Evolutionary conservation across 1,140 invertebrate species (phyloP), one percentile per base, ranked within the genome.

Genomic region (Anthonomus grandis): DNA sequence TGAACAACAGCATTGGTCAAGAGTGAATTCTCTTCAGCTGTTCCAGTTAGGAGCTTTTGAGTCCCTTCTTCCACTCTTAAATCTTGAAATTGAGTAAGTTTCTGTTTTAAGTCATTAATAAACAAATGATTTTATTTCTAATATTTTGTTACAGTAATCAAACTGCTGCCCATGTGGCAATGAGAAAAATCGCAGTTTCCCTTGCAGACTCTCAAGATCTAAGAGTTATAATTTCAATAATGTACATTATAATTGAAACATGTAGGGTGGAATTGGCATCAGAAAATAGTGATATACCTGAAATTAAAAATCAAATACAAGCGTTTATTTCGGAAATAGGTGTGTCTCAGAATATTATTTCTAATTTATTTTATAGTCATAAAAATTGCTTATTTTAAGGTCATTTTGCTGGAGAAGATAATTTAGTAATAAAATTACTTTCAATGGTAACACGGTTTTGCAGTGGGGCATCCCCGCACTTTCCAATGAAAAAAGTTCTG

Each of bases 401-500:
- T 6, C 4, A 38, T 5, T n/a, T n/a, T 45, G 45, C 79, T 71
- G 82, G 83, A 37, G 92, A 95, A 67, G 93, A 96, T 71, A 74
- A 95, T 44, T 74, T 97, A 10, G 85, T 89, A 10, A 85, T 97
- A 2, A 93, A 94, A 68, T 77, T 98, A 51, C 81, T 98, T 39
- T 85, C 87, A 59, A 95, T 98, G 94, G 90, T 97, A 5, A 95
- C 92, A 15, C 83, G 86, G 62, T 95, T 97, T 71, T 98, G 95
- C 76, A 93, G 91, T 68, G 94, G 94, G 0, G 86, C 87, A 34
- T 90, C 92, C 9, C 91, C 94, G 38, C 93, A 97, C 78, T 97
- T 96, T 78, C 95, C 95, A 12, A 97, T 98, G 83, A 97, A 96
- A 73, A 98, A 98, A 79, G 90, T 98, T 47, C 76, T 98, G 21